These are phyloP conservation scores for Allolobophora icterica DNA, from an alignment of 2,888 invertebrate genomes.

Conservation along the genomic window DNA sequence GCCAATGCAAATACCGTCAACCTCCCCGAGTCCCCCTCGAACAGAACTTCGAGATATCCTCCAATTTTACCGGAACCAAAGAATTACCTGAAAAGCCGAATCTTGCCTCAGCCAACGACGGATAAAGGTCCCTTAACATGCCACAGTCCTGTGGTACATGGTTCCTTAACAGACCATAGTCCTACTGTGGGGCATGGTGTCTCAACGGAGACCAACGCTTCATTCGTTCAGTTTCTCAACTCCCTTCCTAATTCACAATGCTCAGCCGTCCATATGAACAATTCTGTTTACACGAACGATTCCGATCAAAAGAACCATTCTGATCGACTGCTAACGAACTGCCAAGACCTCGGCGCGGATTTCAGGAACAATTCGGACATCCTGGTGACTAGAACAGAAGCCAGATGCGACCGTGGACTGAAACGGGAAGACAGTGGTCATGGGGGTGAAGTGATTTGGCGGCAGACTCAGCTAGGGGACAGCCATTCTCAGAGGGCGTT, in stretches of 20 bases:
- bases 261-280: neutral
- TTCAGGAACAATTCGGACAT: neutral
- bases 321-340: neutral
- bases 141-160: neutral
- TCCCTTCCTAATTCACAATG: neutral
- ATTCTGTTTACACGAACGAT: neutral
- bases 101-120: neutral
- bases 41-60: neutral
- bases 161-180: neutral
- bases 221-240: neutral
- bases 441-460: neutral
- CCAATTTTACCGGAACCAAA: neutral
- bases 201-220: neutral
- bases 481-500: neutral
- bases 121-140: neutral
- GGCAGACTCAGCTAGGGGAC: neutral
- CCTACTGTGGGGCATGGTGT: neutral
- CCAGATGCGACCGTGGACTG: neutral
- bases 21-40: neutral
- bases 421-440: neutral
- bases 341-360: neutral
- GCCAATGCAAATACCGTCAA: conserved; percentile 3
- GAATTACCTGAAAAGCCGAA: neutral
- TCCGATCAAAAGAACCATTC: neutral
- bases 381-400: neutral